Percentiles rank a stretch among this genome's conserved stretches.
phyloP scores from a whole-genome alignment of 2,888 invertebrate species.

The Eretmocerus hayati region DNA sequence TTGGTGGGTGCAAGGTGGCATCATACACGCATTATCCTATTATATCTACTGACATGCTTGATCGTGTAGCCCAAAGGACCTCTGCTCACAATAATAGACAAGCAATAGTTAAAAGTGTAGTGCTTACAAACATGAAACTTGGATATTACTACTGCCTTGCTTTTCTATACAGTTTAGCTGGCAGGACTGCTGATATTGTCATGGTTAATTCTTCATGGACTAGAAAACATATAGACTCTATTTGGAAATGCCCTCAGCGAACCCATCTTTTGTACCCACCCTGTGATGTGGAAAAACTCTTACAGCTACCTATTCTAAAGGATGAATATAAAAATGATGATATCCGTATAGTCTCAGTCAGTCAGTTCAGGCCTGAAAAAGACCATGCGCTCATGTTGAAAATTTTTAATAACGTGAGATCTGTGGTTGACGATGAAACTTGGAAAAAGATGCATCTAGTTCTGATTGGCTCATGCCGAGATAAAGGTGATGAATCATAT shows the following conservation, averaged over 20 bases:
- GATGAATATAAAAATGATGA: conserved; percentile 47
- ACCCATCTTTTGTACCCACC: conserved; percentile 88
- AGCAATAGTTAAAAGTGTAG: conserved; percentile 71
- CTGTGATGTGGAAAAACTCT: conserved; percentile 74
- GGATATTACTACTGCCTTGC: conserved; percentile 86
- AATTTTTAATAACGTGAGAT: conserved; percentile 73
- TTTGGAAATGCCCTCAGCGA: conserved; percentile 65
- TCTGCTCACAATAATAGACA: conserved; percentile 77
- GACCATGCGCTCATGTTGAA: conserved; percentile 91
- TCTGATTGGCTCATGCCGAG: conserved; percentile 89
- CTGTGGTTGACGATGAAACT: conserved; percentile 59
- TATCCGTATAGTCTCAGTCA: conserved; percentile 79
- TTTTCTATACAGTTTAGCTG: conserved; percentile 74
- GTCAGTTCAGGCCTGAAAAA: conserved; percentile 97
- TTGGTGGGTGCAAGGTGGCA: conserved; percentile 75
- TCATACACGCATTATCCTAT: conserved; percentile 96
- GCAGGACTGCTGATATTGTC: conserved; percentile 74
- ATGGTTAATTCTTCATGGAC: conserved; percentile 99
- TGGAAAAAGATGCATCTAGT: conserved; percentile 66
- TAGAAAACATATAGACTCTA: conserved; percentile 75
- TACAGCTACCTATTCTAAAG: conserved; percentile 48
- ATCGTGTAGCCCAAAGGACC: conserved; percentile 67
- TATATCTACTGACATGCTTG: conserved; percentile 88
- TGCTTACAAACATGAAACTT: conserved; percentile 75
- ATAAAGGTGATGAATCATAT: conserved; percentile 71